These are phyloP conservation scores for Alloscopus bannaensis DNA, from an alignment of 2,888 invertebrate genomes.

Conservation along the genomic window DNA sequence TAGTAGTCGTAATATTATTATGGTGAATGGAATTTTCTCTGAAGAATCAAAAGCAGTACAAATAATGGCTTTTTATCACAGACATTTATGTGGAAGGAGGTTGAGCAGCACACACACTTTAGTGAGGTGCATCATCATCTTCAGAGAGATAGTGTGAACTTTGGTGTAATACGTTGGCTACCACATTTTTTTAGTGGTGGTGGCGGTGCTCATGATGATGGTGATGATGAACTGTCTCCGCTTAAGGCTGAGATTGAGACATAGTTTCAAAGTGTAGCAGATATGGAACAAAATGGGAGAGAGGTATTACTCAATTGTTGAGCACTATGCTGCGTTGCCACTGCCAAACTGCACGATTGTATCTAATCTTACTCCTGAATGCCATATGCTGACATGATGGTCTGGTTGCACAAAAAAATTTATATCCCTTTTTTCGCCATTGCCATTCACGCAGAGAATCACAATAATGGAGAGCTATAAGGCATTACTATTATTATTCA, in stretches of 20 bases:
- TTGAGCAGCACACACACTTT: background rate
- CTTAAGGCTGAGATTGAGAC: constrained; percentile 54
- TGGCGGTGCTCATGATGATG: background rate
- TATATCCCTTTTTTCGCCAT: background rate
- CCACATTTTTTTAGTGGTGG: no score
- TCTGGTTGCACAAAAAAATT: constrained; percentile 7
- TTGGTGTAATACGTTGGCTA: no score
- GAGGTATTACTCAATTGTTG: constrained; percentile 38
- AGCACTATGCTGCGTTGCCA: constrained; percentile 11
- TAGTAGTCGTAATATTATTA: no score
- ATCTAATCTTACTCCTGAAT: background rate
- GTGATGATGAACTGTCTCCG: constrained; percentile 19
- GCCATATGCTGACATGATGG: background rate
- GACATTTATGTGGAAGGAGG: constrained; percentile 21
- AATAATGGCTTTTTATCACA: constrained; percentile 13
- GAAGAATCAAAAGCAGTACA: constrained; percentile 4
- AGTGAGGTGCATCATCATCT: background rate
- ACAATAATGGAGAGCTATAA: no score
- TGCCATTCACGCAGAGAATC: background rate
- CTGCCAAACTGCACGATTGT: constrained; percentile 2
- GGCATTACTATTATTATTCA: no score
- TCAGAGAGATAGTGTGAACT: constrained; percentile 4
- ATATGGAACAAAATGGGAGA: constrained; percentile 14
- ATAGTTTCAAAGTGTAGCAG: constrained; percentile 18
- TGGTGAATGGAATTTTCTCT: background rate